Evolutionary conservation across 2,797 vertebrate species (phyloP), one percentile per base, ranked within the genome.

Genomic region (Leuciscus waleckii): DNA sequence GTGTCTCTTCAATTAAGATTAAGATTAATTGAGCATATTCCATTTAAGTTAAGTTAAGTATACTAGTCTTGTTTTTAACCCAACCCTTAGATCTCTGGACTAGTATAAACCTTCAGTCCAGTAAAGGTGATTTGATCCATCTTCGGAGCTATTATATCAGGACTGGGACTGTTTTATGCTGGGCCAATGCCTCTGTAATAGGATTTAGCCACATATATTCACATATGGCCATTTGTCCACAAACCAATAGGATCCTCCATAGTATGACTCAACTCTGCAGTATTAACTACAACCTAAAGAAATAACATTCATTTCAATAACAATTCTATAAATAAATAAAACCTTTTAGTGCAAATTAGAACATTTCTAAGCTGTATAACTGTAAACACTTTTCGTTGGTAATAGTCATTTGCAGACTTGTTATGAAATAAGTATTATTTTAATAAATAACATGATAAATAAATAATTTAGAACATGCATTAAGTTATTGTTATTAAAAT

Each of bases 1-100:
- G 91, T 92, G 90, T 90, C 88, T 92, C 89, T 91, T 89, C 92
- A 91, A 93, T 95, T 95, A 93, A 92, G 92, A 94, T 94, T 94
- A 93, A 90, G 89, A 92, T 87, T 88, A 85, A 88, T 77, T 70
- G 67, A 87, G 88, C 91, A 92, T 93, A 94, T 88, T 89, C 79
- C 67, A 89, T 90, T 91, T 91, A 86, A 85, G 86, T 92, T 90
- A 91, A 71, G 67, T 69, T 88, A 91, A 89, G 93, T 93, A 92
- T 80, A 88, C 80, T 81, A n/a, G 85, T 88, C 90, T 91, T 91
- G 91, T 37, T 89, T 89, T 88, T 89, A 90, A 92, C 90, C 87
- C 75, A 77, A 88, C 79, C 83, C 89, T 56, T 56, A 82, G 85
- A 79, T 78, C 76, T 83, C 39, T 17, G 69, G 76, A 75, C 67